Evolutionary conservation across 2,888 invertebrate genomes (phyloP).

Genomic region (Acronicta psi): DNA sequence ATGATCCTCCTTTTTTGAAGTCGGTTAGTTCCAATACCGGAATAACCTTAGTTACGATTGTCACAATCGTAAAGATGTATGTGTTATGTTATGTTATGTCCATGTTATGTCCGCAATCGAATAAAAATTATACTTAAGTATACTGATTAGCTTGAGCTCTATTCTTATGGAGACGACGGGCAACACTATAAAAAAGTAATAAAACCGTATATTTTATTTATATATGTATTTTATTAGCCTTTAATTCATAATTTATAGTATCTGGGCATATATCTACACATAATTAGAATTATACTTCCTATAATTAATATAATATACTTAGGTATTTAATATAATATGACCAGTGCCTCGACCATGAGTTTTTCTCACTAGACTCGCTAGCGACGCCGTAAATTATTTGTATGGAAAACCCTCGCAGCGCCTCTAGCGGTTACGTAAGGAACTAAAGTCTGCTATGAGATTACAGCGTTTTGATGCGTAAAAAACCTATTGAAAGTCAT

Average conservation of each 20-base stretch:
- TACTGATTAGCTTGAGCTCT: not conserved
- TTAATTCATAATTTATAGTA: not conserved
- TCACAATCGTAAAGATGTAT: not conserved
- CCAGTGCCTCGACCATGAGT: no score
- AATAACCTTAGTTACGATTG: not conserved
- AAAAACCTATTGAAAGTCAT: no score
- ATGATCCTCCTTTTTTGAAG: not conserved
- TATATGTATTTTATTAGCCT: not conserved
- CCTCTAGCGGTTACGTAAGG: no score
- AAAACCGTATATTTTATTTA: constrained; percentile 2
- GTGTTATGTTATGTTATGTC: no score
- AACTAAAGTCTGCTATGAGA: no score
- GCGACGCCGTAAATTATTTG: no score
- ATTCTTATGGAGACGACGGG: not conserved
- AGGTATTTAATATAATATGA: no score
- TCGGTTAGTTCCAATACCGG: not conserved
- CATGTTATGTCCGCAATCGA: no score
- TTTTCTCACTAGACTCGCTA: no score
- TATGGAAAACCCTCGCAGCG: no score
- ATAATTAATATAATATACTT: no score
- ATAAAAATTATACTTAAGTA: not conserved
- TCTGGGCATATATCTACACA: not conserved
- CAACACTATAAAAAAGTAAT: constrained; percentile 4
- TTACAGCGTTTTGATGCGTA: no score
- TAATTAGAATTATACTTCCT: not conserved